A percentile compares a stretch with the other conserved stretches of the same genome.
phyloP scores from a whole-genome alignment of 2,113 vertebrate genomes.

The Bos taurus region DNA sequence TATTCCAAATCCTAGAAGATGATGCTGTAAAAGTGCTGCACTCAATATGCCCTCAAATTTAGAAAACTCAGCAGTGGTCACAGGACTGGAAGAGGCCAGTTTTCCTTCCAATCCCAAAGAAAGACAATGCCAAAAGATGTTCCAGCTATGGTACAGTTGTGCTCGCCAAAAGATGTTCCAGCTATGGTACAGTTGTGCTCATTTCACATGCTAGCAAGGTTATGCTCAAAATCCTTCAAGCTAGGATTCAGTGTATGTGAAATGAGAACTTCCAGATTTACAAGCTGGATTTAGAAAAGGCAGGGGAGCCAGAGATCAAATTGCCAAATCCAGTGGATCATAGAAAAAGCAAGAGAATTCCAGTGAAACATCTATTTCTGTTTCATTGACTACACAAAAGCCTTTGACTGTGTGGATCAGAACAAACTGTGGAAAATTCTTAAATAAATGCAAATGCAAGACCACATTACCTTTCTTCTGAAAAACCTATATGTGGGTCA shows the following conservation, averaged over 20 bases:
- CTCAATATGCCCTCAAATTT: not conserved
- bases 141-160: not conserved
- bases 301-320: not conserved
- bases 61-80: not conserved
- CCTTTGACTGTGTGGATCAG: not conserved
- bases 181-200: not conserved
- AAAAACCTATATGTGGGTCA: not conserved
- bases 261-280: not conserved
- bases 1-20: not conserved
- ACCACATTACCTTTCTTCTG: not conserved
- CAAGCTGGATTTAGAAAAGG: not conserved
- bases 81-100: not conserved
- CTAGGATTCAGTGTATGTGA: not conserved
- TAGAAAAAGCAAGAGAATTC: not conserved
- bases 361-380: not conserved
- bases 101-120: not conserved
- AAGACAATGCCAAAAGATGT: not conserved
- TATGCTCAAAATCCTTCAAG: not conserved
- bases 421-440: not conserved
- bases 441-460: not conserved
- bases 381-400: rapidly evolving
- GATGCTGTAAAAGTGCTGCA: not conserved
- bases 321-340: not conserved
- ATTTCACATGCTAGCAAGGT: not conserved
- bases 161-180: not conserved